Percentiles rank a stretch among this genome's conserved stretches.
These are phyloP conservation scores for Torymus auratus DNA, from an alignment of 2,888 invertebrate species.

Conservation along the genomic window DNA sequence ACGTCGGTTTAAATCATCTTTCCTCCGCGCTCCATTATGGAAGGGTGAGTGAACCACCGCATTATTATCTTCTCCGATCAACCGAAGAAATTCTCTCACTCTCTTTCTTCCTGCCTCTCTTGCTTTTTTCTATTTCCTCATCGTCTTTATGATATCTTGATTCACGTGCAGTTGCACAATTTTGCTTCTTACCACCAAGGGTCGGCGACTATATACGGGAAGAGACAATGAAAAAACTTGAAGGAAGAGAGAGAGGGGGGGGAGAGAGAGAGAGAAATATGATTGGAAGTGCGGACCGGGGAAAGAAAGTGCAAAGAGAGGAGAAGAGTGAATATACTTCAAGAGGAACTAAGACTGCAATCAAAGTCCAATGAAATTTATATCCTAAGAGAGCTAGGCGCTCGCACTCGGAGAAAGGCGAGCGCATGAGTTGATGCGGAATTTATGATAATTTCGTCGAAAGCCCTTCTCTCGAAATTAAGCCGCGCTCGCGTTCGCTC, in stretches of 20 bases:
- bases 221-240: background rate
- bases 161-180: conserved; percentile 25
- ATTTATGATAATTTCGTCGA: conserved; percentile 66
- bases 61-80: conserved; percentile 54
- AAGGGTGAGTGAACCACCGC: background rate
- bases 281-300: conserved; percentile 32
- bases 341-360: conserved; percentile 61
- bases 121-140: conserved; percentile 35
- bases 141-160: conserved; percentile 42
- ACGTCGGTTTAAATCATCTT: background rate
- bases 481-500: conserved; percentile 51
- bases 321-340: conserved; percentile 2
- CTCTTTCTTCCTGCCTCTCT: too few relatives aligned
- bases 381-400: conserved; percentile 55
- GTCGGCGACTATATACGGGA: background rate
- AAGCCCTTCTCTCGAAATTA: conserved; percentile 62
- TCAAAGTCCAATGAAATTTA: conserved; percentile 68
- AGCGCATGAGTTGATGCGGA: conserved; percentile 61
- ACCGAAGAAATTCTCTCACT: conserved; percentile 19
- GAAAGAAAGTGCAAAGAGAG: conserved; percentile 25
- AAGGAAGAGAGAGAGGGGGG: background rate
- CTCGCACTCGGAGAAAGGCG: conserved; percentile 59
- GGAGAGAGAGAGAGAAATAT: conserved; percentile 26
- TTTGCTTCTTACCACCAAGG: background rate
- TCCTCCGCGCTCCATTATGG: conserved; percentile 30